These are phyloP conservation scores for Lucifuga dentata DNA, from an alignment of 2,113 vertebrate species.

Conservation along the genomic window DNA sequence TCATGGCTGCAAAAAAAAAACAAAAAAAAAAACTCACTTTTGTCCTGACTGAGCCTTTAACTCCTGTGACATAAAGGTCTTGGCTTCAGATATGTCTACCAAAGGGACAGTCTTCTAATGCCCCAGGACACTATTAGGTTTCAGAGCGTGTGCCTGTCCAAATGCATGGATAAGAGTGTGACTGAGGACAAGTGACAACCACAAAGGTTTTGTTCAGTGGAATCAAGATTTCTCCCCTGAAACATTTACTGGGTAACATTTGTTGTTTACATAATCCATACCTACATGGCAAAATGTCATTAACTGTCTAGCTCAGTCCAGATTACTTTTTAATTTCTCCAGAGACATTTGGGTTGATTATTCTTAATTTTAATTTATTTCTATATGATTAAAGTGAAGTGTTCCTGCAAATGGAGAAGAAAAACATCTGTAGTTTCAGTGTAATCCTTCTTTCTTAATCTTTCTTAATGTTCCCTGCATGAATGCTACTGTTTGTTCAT, in stretches of 20 bases:
- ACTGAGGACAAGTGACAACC: slow-evolving; percentile 55
- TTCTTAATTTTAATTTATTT: background rate
- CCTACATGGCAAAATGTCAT: background rate
- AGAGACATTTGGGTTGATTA: background rate
- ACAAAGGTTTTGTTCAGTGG: slow-evolving; percentile 46
- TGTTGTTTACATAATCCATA: background rate
- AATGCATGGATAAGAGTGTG: slow-evolving; percentile 17
- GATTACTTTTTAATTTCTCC: background rate
- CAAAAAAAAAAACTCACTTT: background rate
- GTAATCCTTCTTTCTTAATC: background rate
- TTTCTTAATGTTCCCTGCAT: too few species aligned
- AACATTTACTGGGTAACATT: slow-evolving; percentile 3
- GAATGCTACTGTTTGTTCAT: background rate
- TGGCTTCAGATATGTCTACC: background rate
- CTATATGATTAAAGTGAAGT: background rate
- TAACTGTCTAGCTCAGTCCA: background rate
- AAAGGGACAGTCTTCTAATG: slow-evolving; percentile 9
- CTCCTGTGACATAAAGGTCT: background rate
- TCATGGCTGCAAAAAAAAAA: background rate
- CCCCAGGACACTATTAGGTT: slow-evolving; percentile 43
- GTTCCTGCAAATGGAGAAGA: background rate
- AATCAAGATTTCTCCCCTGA: slow-evolving; percentile 33
- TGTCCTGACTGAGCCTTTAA: background rate
- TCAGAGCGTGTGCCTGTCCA: slow-evolving; percentile 31
- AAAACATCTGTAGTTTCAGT: background rate